These are phyloP conservation scores for Eristalis arbustorum DNA, from an alignment of 2,888 invertebrate species.

Conservation along the genomic window DNA sequence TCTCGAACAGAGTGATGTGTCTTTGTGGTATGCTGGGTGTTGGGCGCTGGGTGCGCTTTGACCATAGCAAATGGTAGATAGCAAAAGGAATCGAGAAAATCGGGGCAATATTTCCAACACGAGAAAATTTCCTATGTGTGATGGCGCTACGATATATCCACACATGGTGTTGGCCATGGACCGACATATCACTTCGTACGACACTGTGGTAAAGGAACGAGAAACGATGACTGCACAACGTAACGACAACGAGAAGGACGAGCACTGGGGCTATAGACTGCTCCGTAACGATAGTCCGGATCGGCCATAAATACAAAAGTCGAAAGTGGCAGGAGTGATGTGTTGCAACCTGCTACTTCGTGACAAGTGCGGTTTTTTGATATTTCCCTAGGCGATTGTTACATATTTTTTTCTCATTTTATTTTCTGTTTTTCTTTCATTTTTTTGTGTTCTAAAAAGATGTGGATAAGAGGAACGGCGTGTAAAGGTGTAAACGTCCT, in stretches of 20 bases:
- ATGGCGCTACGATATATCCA: constrained; percentile 63
- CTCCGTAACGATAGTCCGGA: constrained; percentile 25
- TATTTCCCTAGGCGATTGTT: constrained; percentile 68
- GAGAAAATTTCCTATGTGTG: constrained; percentile 32
- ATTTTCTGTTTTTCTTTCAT: not conserved
- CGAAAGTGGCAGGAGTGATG: constrained; percentile 68
- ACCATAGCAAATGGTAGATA: constrained; percentile 29
- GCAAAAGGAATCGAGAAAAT: constrained; percentile 43
- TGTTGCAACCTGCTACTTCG: constrained; percentile 68
- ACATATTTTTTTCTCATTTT: constrained; percentile 65
- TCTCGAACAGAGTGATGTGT: constrained; percentile 24
- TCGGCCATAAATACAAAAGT: constrained; percentile 66
- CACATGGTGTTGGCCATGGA: constrained; percentile 43
- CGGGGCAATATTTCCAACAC: constrained; percentile 41
- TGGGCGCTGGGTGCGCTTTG: constrained; percentile 7
- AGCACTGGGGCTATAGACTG: constrained; percentile 1
- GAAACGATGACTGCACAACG: not conserved
- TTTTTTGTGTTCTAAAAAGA: not conserved
- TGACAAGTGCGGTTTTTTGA: constrained; percentile 70
- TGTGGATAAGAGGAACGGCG: not conserved
- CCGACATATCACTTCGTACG: constrained; percentile 54
- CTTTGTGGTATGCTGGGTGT: constrained; percentile 36
- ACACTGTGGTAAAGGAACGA: constrained; percentile 5
- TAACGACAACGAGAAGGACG: constrained; percentile 8
- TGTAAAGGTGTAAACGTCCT: constrained; percentile 46